Evolutionary conservation across 2,797 vertebrate genomes (phyloP).

Genomic region (Megaceryle alcyon): DNA sequence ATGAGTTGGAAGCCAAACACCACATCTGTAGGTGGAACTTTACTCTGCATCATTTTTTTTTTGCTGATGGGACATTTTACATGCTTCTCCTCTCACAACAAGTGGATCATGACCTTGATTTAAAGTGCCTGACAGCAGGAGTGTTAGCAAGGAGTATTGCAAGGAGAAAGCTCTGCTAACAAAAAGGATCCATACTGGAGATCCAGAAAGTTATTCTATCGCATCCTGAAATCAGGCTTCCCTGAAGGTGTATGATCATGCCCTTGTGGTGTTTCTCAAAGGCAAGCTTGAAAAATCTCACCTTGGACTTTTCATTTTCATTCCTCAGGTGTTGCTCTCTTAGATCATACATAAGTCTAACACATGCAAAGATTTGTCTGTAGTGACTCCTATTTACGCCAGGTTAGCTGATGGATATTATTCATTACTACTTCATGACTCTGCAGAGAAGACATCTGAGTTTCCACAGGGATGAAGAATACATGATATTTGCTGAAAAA

Average conservation of each 20-base stretch:
- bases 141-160: not conserved
- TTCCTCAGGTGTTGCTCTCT: not conserved
- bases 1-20: not conserved
- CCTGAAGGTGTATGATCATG: not conserved
- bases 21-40: not conserved
- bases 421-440: conserved; percentile 12
- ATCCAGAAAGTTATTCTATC: not conserved
- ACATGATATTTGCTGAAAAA: conserved; percentile 7
- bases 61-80: not conserved
- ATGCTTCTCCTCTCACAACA: not conserved
- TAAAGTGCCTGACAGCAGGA: not conserved
- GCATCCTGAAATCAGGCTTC: not conserved
- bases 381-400: not conserved
- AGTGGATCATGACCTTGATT: not conserved
- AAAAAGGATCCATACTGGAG: not conserved
- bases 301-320: not conserved
- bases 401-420: conserved; percentile 24
- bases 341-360: not conserved
- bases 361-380: not conserved
- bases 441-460: not conserved
- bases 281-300: not conserved
- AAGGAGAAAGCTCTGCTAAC: not conserved
- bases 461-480: not conserved
- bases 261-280: not conserved
- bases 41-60: not conserved